These are phyloP conservation scores for Heliconius melpomene DNA, from an alignment of 1,140 invertebrate species.

Conservation along the genomic window DNA sequence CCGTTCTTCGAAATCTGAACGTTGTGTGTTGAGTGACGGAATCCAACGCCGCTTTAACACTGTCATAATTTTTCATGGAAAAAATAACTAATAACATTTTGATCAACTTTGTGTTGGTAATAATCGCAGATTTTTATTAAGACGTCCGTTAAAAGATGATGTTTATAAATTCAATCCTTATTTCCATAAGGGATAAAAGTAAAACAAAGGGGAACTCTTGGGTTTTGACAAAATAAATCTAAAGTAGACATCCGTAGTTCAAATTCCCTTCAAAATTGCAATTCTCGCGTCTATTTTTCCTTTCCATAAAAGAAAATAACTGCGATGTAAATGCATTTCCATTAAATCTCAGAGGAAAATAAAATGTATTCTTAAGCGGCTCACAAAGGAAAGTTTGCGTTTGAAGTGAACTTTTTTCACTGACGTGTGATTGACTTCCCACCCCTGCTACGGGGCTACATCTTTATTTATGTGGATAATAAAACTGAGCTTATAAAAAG, in stretches of 20 bases:
- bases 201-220: not conserved
- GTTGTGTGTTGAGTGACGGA: no score
- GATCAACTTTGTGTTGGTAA: no score
- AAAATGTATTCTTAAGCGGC: constrained; percentile 33
- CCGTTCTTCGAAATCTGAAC: no score
- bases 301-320: constrained; percentile 5
- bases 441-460: not conserved
- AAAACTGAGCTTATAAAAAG: constrained; percentile 17
- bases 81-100: no score
- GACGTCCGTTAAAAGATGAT: no score
- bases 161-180: not conserved
- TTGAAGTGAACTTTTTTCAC: constrained; percentile 26
- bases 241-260: not conserved
- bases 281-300: constrained; percentile 4
- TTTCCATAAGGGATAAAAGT: not conserved
- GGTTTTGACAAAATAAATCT: not conserved
- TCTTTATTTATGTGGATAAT: constrained; percentile 28
- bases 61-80: no score
- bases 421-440: constrained; percentile 32
- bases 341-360: constrained; percentile 28
- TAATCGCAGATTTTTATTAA: no score
- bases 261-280: not conserved
- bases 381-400: constrained; percentile 31
- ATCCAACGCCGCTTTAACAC: no score
- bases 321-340: constrained; percentile 28